Evolutionary conservation across 1,140 invertebrate species (phyloP).

Genomic region (Xylocopa sonorina): DNA sequence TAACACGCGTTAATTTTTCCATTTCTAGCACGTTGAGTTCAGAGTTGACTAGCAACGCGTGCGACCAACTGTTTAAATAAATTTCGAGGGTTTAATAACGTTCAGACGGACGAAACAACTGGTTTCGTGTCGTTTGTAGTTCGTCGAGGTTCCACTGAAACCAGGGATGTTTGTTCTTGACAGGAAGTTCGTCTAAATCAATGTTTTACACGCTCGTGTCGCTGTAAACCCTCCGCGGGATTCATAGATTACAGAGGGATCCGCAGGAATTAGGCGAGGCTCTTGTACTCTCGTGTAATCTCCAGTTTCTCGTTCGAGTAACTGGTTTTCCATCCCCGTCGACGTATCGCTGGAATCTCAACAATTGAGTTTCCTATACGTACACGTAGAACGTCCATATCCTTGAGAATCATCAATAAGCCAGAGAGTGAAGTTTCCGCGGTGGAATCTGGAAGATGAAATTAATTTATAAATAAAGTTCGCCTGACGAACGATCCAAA

Average conservation of each 20-base stretch:
- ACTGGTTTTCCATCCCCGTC: background rate
- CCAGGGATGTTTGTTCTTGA: background rate
- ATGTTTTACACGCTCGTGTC: background rate
- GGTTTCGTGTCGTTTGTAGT: too few relatives aligned
- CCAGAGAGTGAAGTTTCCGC: background rate
- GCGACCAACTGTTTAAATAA: too few relatives aligned
- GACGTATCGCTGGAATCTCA: background rate
- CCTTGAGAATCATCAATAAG: background rate
- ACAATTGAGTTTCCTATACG: background rate
- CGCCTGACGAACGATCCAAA: too few relatives aligned
- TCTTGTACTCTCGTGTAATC: slow-evolving; percentile 7
- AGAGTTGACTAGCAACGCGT: too few relatives aligned
- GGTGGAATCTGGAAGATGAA: too few relatives aligned
- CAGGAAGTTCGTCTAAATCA: background rate
- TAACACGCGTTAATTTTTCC: too few relatives aligned
- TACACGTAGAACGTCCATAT: background rate
- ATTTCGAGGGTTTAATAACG: too few relatives aligned
- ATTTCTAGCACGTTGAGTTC: too few relatives aligned
- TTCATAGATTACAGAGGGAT: background rate
- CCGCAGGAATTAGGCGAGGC: background rate
- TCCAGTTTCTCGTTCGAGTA: background rate
- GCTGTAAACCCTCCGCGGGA: background rate
- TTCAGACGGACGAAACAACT: too few relatives aligned
- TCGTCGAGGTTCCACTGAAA: too few relatives aligned
- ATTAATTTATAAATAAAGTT: too few relatives aligned